phyloP scores from a whole-genome alignment of 2,888 invertebrate species.

The Nebria brevicollis region DNA sequence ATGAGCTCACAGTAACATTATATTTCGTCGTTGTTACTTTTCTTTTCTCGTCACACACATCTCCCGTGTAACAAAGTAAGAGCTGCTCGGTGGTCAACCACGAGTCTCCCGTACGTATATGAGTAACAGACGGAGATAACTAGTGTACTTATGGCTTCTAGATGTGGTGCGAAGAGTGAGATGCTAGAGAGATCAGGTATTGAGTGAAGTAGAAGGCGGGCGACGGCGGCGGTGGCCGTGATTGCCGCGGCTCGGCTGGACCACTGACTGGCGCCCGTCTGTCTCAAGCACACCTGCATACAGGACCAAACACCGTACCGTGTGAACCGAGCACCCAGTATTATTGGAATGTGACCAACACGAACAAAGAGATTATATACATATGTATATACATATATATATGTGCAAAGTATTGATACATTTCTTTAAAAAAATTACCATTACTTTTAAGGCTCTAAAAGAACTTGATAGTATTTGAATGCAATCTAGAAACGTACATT shows the following conservation, averaged over 20 bases:
- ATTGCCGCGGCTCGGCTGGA: conserved; percentile 9
- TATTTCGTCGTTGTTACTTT: background rate
- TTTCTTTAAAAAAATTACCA: background rate
- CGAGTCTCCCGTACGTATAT: background rate
- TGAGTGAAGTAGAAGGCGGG: conserved; percentile 3
- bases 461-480: too few species aligned
- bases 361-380: conserved; percentile 3
- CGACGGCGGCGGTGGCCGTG: conserved; percentile 20
- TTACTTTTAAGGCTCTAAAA: too few species aligned
- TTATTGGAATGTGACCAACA: conserved; percentile 11
- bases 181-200: background rate
- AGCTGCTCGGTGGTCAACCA: background rate
- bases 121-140: background rate
- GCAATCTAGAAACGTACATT: background rate
- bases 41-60: background rate
- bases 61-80: background rate
- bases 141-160: background rate
- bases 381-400: conserved; percentile 6
- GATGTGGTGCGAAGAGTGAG: background rate
- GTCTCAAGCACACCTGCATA: conserved; percentile 42
- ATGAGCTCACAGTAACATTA: background rate
- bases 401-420: background rate
- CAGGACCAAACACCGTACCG: conserved; percentile 5
- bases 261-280: conserved; percentile 39
- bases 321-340: conserved; percentile 11